Percentiles rank a stretch among this genome's conserved stretches.
phyloP scores from a whole-genome alignment of 2,797 vertebrate genomes.

The Phoebastria nigripes region DNA sequence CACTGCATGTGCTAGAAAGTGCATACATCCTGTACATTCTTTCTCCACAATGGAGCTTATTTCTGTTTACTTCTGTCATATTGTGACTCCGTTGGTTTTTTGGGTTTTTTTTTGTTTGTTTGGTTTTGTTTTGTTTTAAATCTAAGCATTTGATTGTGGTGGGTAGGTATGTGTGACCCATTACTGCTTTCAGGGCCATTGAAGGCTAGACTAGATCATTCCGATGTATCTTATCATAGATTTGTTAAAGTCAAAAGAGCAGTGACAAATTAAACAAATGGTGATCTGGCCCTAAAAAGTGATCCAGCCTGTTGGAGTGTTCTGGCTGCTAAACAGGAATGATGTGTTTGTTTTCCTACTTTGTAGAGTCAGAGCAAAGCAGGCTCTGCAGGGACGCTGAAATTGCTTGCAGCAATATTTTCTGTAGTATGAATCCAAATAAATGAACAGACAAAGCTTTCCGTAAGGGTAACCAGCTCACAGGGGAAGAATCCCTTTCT shows the following conservation, averaged over 20 bases:
- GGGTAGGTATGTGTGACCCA: neutral
- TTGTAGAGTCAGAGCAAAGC: neutral
- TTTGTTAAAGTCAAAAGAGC: neutral
- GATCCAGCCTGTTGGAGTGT: neutral
- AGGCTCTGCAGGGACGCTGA: neutral
- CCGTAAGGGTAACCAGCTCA: neutral
- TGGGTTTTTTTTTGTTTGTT: neutral
- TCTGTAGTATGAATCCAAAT: conserved; percentile 26
- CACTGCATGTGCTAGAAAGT: neutral
- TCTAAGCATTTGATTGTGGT: neutral
- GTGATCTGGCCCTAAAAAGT: neutral
- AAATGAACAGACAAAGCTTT: neutral
- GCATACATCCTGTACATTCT: neutral
- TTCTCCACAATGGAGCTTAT: neutral
- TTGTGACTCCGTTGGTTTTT: neutral
- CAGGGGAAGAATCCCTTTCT: neutral
- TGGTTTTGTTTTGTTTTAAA: neutral
- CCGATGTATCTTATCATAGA: neutral
- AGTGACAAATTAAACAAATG: neutral
- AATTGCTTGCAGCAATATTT: conserved; percentile 4
- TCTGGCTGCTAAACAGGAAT: neutral
- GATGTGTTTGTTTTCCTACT: neutral
- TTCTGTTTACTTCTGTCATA: neutral
- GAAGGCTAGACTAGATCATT: neutral
- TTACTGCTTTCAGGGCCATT: neutral